These are phyloP conservation scores for Anguilla obscura DNA, from an alignment of 2,797 vertebrate genomes.

Conservation along the genomic window DNA sequence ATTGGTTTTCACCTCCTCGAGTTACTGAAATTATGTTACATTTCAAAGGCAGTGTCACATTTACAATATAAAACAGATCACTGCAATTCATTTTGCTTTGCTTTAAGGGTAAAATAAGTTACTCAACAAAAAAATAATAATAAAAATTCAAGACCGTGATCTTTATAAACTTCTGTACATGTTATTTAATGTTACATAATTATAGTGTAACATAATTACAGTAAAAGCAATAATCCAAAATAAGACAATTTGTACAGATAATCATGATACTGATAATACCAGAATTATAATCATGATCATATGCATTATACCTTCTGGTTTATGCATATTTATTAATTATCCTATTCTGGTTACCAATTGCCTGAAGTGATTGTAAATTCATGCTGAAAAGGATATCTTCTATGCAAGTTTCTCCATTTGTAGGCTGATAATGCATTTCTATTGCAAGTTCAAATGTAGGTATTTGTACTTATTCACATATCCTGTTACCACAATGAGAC, in stretches of 20 bases:
- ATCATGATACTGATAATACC: not conserved
- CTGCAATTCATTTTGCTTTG: not conserved
- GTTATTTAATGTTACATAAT: not conserved
- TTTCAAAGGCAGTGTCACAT: not conserved
- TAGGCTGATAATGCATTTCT: not conserved
- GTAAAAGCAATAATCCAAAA: not conserved
- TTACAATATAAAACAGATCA: not conserved
- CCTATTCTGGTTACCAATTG: not conserved
- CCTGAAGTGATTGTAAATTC: not conserved
- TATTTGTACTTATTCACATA: not conserved
- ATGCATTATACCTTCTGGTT: not conserved
- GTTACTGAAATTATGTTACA: not conserved
- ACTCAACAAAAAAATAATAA: too few relatives aligned
- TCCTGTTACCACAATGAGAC: not conserved
- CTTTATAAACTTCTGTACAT: not conserved
- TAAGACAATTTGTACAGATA: not conserved
- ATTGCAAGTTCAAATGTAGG: not conserved
- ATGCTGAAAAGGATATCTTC: not conserved
- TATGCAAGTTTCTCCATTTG: not conserved
- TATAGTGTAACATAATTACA: not conserved
- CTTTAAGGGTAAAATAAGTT: not conserved
- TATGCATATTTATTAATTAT: not conserved
- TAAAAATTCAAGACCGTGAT: not conserved
- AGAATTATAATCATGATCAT: not conserved
- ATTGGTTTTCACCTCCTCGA: not conserved